Evolutionary conservation across 2,888 invertebrate genomes (phyloP).

Genomic region (Nomada fucata): DNA sequence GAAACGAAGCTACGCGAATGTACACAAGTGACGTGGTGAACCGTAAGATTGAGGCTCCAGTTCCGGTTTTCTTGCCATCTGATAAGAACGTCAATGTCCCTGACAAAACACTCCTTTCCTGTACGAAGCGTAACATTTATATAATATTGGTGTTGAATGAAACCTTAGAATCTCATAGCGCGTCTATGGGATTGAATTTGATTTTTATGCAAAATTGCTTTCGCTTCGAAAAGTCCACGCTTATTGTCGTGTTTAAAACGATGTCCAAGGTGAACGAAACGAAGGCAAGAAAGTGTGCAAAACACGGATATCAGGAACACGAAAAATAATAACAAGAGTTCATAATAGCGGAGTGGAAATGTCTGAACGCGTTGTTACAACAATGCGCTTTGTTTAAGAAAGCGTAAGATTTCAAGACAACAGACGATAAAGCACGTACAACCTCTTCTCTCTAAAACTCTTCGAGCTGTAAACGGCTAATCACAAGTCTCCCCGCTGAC

Average conservation of each 20-base stretch:
- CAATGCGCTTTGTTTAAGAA: constrained; percentile 36
- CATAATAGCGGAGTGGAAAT: constrained; percentile 33
- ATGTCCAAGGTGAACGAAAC: too few species aligned
- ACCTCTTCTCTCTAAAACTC: constrained; percentile 22
- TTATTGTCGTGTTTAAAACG: too few species aligned
- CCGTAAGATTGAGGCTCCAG: constrained; percentile 28
- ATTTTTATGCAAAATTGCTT: too few species aligned
- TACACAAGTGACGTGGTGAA: constrained; percentile 43
- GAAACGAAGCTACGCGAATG: constrained; percentile 24
- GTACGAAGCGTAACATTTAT: background rate
- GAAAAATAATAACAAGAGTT: background rate
- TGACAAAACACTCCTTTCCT: background rate
- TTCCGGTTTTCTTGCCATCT: constrained; percentile 23
- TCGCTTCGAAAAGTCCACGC: too few species aligned
- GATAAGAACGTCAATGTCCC: constrained; percentile 7
- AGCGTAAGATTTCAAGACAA: constrained; percentile 22
- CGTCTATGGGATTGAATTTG: too few species aligned
- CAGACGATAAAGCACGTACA: constrained; percentile 31
- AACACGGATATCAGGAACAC: background rate
- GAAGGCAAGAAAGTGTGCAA: background rate
- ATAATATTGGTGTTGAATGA: background rate
- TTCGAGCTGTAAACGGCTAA: constrained; percentile 25
- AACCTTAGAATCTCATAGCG: too few species aligned
- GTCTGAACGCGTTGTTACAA: constrained; percentile 25
- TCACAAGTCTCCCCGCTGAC: constrained; percentile 10